Base-by-base conservation (phyloP, 1,140 invertebrate species). In the Zelostemma sp. region DNA sequence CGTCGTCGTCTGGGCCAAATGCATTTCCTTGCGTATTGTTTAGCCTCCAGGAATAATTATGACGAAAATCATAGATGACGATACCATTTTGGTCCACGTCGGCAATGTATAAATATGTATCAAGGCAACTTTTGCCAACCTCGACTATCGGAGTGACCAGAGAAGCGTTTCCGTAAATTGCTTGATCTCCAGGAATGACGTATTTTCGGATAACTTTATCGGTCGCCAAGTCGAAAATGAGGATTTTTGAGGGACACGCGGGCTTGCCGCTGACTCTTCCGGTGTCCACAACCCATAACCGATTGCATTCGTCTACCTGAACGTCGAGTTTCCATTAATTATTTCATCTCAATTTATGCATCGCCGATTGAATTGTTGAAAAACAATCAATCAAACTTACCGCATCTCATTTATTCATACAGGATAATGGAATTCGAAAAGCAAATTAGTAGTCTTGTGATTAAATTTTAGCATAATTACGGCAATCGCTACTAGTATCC, bases 271-370 rank as follows among this genome's bases (percentile, higher is more conserved):
- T 77, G 4, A 84, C 82, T 48, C 86, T 84, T 6, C 88, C 89
- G 0, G 84, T 69, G 62, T 89, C 89, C 75, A 89, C 85, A 11
- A 89, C 82, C 89, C 89, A 90, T 21, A 90, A 76, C 28, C 88
- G 86, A 71, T 88, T 82, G 75, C 88, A 89, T 61, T 86, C 85
- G 69, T 89, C 89, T 41, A 88, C 88, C 89, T 76, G 60, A 64
- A 53, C 71, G 51, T 64, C 38, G 47, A 68, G 28, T 55, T 63
- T 45, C 1, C 21, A 17, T 49, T 25, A 50, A 58, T 71, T 54
- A 66, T 5, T 49, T 33, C 6, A 17, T 31, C 21, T 28, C 25
- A 8, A 28, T 8, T 3, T 28, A 28, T 28, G 3, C 25, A 28
- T 28, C 8, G 25, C 25, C 25, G 25, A n/a, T n/a, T n/a, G n/a